Evolutionary conservation across 1,140 invertebrate genomes (phyloP), one percentile per base, ranked within the genome.

Genomic region (Drosophila azteca): DNA sequence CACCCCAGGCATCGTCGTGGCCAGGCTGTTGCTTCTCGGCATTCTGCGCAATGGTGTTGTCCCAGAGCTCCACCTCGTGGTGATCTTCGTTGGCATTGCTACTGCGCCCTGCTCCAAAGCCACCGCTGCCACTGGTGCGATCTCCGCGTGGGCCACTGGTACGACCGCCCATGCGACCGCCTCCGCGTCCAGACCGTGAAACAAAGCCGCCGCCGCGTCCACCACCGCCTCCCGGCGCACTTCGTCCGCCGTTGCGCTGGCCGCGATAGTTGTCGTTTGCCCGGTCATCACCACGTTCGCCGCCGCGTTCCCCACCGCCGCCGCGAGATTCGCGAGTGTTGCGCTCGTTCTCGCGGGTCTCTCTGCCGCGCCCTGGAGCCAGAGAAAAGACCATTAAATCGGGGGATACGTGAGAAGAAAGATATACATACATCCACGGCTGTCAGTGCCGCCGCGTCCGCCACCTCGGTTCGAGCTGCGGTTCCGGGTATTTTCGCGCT

Each of bases 41-140:
- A 60, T 84, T 92, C 31, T 90, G 83, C 31, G 88, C 90, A 44
- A 91, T 90, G 54, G 88, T 90, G 49, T 91, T 91, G 62, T 93
- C 93, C 93, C 93, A 93, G 15, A 93, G 92, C 54, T 93, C 93
- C 9, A 93, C 91, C 54, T 93, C 74, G 79, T 93, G 81, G 55
- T 87, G 87, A 67, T 92, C 79, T 74, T 93, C 83, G 61, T 90
- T 77, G 44, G 80, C 73, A 55, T 90, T 84, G 43, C 79, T 87
- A 22, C 79, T 89, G 29, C 89, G 84, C 24, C 77, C 92, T 69
- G 94, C 90, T 11, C 94, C 93, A 13, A 93, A 92, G 20, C 94
- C 92, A 66, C 94, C 91, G 53, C 94, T 94, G 4, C 94, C 92
- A 11, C 90, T 93, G 67, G 90, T 93, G 78, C 92, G 92, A 70